Base-by-base conservation (phyloP, 2,113 vertebrate species). In the Burhinus oedicnemus region DNA sequence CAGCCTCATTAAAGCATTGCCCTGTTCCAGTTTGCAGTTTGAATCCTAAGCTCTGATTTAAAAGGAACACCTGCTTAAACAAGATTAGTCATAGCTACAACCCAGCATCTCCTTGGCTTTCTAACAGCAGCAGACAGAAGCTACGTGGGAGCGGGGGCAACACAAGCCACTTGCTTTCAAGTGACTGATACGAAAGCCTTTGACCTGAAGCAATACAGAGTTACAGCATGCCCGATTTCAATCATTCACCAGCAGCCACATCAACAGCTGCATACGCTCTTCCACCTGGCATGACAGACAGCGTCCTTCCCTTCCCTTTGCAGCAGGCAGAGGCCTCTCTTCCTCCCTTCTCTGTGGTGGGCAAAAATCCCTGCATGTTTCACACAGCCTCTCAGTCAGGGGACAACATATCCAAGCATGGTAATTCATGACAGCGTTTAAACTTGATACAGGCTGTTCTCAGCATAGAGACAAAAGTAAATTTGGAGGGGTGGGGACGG, bases 31-130 rank as follows among this genome's bases (percentile, higher is more conserved):
- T 92, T 66, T 62, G 75, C 93, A 90, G 54, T 54, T 51, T 19
- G 70, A 92, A 38, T 75, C 83, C 77, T 29, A 60, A 72, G 62
- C 65, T 79, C 77, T 72, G 87, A 89, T 74, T 89, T 89, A 89
- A 93, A 95, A 94, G 58, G 52, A 95, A 87, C 94, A 97, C 78
- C 94, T 95, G 96, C 95, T 95, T 87, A 76, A 80, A 87, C 23
- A 84, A 40, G 57, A 87, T 97, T 95, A 97, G 78, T 95, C 96
- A 97, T 23, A 8, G 0, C 74, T 85, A 54, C 54, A 83, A 42
- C 36, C 78, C 84, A 94, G 78, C 66, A 58, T n/a, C 89, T 58
- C 51, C 69, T 40, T 57, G 69, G 72, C 65, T 90, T 83, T 51
- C 78, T n/a, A 91, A 57, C 26, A 95, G 69, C 83, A 90, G 70